A percentile compares a stretch with the other conserved stretches of the same genome.
These are phyloP conservation scores for Rhabdornis inornatus DNA, from an alignment of 2,113 vertebrate species.

Conservation along the genomic window DNA sequence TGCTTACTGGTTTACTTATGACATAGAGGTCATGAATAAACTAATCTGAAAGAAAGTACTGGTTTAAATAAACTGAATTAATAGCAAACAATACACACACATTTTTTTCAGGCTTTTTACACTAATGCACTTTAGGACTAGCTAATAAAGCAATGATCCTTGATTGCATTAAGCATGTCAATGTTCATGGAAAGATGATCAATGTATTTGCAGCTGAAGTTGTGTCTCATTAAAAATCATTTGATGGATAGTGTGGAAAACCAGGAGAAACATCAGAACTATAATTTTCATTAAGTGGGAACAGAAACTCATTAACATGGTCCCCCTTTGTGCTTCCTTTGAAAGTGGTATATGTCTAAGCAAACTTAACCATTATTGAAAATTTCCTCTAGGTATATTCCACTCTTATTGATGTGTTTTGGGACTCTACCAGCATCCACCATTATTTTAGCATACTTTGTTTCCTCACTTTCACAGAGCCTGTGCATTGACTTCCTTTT, in stretches of 20 bases:
- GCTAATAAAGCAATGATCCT: not conserved
- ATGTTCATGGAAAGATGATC: not conserved
- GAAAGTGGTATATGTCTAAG: not conserved
- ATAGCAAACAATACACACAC: not conserved
- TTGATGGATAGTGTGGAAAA: not conserved
- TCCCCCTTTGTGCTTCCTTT: not conserved
- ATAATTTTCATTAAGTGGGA: not conserved
- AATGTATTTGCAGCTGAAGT: not conserved
- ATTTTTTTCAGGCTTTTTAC: not conserved
- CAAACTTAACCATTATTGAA: not conserved
- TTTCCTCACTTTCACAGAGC: not conserved
- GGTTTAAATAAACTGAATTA: not conserved
- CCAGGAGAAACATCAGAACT: not conserved
- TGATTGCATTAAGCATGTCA: not conserved
- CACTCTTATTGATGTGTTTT: not conserved
- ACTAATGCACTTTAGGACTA: not conserved
- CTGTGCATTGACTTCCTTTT: not conserved
- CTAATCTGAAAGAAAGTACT: not conserved
- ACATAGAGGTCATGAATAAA: not conserved
- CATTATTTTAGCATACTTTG: not conserved
- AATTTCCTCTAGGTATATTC: not conserved
- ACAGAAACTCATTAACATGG: not conserved
- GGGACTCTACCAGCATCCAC: not conserved
- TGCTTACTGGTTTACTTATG: not conserved
- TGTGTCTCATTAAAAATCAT: not conserved